Evolutionary conservation across 2,888 invertebrate genomes (phyloP).

Genomic region (Cantharis flavilabris): DNA sequence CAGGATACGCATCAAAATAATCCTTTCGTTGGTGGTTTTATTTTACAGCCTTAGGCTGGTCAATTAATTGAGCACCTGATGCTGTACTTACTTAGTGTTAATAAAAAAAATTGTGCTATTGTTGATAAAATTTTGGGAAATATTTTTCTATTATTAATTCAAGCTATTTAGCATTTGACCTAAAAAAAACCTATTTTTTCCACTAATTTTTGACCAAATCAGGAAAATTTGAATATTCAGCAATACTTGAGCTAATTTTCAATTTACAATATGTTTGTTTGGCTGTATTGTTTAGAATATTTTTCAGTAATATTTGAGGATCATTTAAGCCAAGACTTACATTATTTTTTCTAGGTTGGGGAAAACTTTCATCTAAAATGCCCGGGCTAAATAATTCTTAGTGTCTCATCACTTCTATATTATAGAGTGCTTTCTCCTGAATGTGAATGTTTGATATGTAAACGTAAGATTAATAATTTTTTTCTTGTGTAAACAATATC

Average conservation of each 20-base stretch:
- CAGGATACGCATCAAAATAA: neutral
- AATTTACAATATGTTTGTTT: too few relatives aligned
- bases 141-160: neutral
- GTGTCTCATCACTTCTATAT: neutral
- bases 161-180: too few relatives aligned
- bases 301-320: too few relatives aligned
- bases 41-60: neutral
- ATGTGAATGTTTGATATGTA: neutral
- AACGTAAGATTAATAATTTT: neutral
- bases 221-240: too few relatives aligned
- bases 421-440: neutral
- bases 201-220: too few relatives aligned
- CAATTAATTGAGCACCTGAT: neutral
- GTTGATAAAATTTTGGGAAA: neutral
- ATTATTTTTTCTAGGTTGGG: too few relatives aligned
- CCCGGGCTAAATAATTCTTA: neutral
- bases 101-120: neutral
- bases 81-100: neutral
- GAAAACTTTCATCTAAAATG: too few relatives aligned
- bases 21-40: slow-evolving; percentile 1
- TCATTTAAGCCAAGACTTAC: too few relatives aligned
- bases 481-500: neutral
- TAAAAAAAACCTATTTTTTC: too few relatives aligned
- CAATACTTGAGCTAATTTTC: too few relatives aligned
- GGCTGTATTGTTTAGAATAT: too few relatives aligned